A percentile compares a stretch with the other conserved stretches of the same genome.
Conservation (phyloP, 2,113 vertebrate genomes). For the Mixornis gularis region DNA sequence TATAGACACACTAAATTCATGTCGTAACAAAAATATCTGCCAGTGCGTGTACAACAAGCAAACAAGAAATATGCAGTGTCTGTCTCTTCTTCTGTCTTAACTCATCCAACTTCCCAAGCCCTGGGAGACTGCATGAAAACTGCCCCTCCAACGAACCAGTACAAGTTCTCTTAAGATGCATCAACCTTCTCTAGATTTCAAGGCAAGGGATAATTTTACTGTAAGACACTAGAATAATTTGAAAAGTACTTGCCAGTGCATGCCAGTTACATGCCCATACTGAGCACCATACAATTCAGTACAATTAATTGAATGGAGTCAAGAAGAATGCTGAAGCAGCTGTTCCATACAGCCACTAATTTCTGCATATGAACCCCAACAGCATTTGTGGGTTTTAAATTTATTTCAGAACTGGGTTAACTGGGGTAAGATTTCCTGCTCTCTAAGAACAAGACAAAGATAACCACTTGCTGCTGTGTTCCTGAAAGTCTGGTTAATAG, state of each 20-base stretch:
- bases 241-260: background rate
- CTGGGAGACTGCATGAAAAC: background rate
- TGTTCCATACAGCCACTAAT: background rate
- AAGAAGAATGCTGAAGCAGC: background rate
- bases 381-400: background rate
- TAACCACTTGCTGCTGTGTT: background rate
- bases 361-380: background rate
- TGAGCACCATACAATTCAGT: background rate
- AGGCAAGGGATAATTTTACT: background rate
- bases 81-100: background rate
- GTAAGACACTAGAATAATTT: background rate
- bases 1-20: accelerated
- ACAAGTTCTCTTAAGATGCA: background rate
- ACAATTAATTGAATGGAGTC: background rate
- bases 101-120: background rate
- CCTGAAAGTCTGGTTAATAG: background rate
- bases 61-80: background rate
- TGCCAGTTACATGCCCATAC: background rate
- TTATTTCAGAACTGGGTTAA: background rate
- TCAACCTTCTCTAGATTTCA: background rate
- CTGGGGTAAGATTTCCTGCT: background rate
- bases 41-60: background rate
- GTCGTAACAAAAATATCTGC: background rate
- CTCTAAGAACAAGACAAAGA: background rate
- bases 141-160: background rate